These are phyloP conservation scores for Lordiphosa clarofinis DNA, from an alignment of 1,140 invertebrate genomes.

Conservation along the genomic window DNA sequence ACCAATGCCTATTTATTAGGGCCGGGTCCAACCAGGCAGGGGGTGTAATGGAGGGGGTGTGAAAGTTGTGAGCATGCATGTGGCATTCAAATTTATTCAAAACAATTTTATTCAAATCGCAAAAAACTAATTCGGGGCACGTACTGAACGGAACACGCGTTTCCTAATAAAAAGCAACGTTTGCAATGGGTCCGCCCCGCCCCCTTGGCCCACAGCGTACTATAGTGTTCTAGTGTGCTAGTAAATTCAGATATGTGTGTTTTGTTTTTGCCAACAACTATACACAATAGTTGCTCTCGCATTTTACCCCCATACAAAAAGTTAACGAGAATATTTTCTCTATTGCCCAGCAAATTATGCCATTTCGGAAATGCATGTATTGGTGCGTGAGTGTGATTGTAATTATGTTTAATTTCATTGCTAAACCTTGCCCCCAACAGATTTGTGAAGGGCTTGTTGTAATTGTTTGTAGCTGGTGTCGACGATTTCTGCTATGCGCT, in stretches of 20 bases:
- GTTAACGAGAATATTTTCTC: conserved; percentile 55
- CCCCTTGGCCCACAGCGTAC: conserved; percentile 7
- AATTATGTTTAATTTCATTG: conserved; percentile 77
- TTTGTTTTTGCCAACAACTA: conserved; percentile 62
- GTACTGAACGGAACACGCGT: conserved; percentile 43
- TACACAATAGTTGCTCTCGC: conserved; percentile 41
- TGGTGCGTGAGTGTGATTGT: conserved; percentile 34
- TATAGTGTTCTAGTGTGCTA: conserved; percentile 19
- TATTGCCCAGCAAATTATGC: conserved; percentile 62
- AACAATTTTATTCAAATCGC: conserved; percentile 76
- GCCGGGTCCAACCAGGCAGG: conserved; percentile 27
- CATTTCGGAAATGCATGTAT: conserved; percentile 35
- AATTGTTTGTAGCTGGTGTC: too few relatives aligned
- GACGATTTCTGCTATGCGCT: neutral
- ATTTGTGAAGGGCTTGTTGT: too few relatives aligned
- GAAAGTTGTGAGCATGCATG: conserved; percentile 36
- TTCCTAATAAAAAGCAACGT: conserved; percentile 63
- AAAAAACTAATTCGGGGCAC: conserved; percentile 74
- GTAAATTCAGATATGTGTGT: conserved; percentile 32
- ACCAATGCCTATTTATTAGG: conserved; percentile 55
- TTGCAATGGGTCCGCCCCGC: conserved; percentile 9
- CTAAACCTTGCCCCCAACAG: too few relatives aligned
- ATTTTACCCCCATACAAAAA: conserved; percentile 23
- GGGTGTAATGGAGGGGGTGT: neutral
- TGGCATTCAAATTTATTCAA: conserved; percentile 74